These are phyloP conservation scores for Cottoperca gobio DNA, from an alignment of 2,797 vertebrate species.

Conservation along the genomic window DNA sequence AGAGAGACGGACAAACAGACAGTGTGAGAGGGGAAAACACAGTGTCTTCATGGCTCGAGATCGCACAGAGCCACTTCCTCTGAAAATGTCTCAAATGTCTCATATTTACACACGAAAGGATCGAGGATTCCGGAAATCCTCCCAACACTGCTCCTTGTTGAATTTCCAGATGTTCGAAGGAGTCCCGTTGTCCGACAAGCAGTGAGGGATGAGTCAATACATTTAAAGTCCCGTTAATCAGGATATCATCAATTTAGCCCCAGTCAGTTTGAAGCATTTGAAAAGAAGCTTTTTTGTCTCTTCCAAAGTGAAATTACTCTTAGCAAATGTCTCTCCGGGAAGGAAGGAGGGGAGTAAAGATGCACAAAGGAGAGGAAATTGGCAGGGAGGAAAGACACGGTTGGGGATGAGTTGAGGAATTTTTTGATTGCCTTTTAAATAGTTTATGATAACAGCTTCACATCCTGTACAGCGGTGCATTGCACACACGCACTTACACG, in stretches of 20 bases:
- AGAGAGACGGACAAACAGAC: constrained; percentile 35
- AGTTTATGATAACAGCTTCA: constrained; percentile 76
- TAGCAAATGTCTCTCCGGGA: constrained; percentile 64
- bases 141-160: constrained; percentile 1
- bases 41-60: constrained; percentile 72
- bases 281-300: constrained; percentile 50
- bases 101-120: constrained; percentile 72
- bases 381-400: constrained; percentile 42
- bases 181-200: constrained; percentile 58
- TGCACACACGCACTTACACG: constrained; percentile 32
- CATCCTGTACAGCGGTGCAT: constrained; percentile 65
- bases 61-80: constrained; percentile 58
- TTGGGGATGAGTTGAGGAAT: constrained; percentile 58
- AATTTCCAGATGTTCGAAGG: constrained; percentile 41
- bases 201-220: constrained; percentile 52
- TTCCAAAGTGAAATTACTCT: constrained; percentile 59
- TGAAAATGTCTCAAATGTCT: constrained; percentile 52
- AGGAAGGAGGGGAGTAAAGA: constrained; percentile 40
- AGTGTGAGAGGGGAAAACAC: constrained; percentile 59
- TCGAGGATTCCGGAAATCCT: constrained; percentile 50
- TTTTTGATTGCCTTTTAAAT: constrained; percentile 87
- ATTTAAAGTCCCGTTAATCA: constrained; percentile 62
- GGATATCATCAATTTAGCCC: constrained; percentile 65
- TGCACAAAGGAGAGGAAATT: constrained; percentile 65
- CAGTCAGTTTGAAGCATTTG: constrained; percentile 73